Evolutionary conservation across 35 echinoderm and acorn worm species (phyloP).

Genomic region (Hemicentrotus pulcherrimus): DNA sequence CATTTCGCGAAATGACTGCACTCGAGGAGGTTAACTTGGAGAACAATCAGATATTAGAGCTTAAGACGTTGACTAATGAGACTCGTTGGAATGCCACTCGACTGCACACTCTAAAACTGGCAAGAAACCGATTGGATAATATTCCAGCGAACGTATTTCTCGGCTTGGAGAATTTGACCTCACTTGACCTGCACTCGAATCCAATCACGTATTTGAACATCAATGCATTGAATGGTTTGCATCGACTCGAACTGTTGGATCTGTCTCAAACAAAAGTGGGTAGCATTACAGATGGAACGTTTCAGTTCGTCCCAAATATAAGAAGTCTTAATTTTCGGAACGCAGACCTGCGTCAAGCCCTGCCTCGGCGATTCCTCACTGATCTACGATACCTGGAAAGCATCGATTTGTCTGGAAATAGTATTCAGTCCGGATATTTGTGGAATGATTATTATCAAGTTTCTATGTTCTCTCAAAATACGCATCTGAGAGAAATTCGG

Average conservation of each 20-base stretch:
- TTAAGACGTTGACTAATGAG: background rate
- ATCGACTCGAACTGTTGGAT: background rate
- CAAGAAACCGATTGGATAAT: conserved; percentile 18
- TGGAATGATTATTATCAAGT: conserved; percentile 40
- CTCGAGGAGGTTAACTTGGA: conserved; percentile 10
- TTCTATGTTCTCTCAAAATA: conserved; percentile 7
- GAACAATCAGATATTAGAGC: background rate
- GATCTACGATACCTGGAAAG: background rate
- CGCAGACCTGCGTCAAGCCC: background rate
- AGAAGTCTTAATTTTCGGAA: background rate
- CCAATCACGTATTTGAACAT: conserved; percentile 11
- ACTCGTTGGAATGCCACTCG: background rate
- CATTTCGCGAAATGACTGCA: background rate
- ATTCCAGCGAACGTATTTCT: conserved; percentile 28
- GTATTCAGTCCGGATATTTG: background rate
- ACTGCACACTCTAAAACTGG: background rate
- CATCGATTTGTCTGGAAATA: conserved; percentile 3
- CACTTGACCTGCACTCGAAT: background rate
- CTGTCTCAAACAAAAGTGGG: background rate
- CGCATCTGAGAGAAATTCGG: conserved; percentile 23
- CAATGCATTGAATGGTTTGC: background rate
- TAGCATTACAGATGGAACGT: background rate
- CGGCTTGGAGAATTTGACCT: background rate
- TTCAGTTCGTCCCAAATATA: conserved; percentile 15
- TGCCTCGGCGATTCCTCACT: background rate